A percentile compares a stretch with the other conserved stretches of the same genome.
Conservation (phyloP, 2,888 invertebrate species). For the Azorinus chamasolen region DNA sequence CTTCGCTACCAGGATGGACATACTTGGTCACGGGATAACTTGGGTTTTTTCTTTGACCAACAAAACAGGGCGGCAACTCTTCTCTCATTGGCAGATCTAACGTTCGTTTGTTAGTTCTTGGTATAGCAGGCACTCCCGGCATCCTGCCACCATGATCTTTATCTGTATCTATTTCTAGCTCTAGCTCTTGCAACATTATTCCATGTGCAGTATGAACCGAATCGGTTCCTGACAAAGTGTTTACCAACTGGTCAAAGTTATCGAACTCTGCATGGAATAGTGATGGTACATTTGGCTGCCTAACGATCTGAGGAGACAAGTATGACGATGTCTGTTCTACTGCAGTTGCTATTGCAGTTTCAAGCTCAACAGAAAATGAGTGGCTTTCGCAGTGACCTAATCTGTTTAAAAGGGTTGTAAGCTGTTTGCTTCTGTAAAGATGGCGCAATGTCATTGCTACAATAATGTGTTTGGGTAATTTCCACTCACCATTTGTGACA, state of each 20-base stretch:
- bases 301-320: slow-evolving; percentile 58
- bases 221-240: slow-evolving; percentile 51
- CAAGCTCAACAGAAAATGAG: slow-evolving; percentile 47
- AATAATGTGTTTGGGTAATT: slow-evolving; percentile 51
- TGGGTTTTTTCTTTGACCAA: slow-evolving; percentile 39
- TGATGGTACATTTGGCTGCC: slow-evolving; percentile 41
- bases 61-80: slow-evolving; percentile 44
- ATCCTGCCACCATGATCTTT: slow-evolving; percentile 9
- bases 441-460: slow-evolving; percentile 52
- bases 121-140: slow-evolving; percentile 13
- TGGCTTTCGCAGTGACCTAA: slow-evolving; percentile 59
- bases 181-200: slow-evolving; percentile 69
- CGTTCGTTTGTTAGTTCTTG: slow-evolving; percentile 18
- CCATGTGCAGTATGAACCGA: slow-evolving; percentile 70
- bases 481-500: slow-evolving; percentile 26
- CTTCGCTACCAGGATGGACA: slow-evolving; percentile 13
- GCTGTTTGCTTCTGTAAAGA: slow-evolving; percentile 40
- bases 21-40: background rate
- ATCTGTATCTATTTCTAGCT: slow-evolving; percentile 1
- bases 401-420: slow-evolving; percentile 51
- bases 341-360: slow-evolving; percentile 58
- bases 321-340: slow-evolving; percentile 51
- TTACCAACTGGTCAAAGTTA: slow-evolving; percentile 67
- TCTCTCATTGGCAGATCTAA: no score
- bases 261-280: slow-evolving; percentile 73